Evolutionary conservation across 2,888 invertebrate genomes (phyloP).

Genomic region (Orthosia incerta): DNA sequence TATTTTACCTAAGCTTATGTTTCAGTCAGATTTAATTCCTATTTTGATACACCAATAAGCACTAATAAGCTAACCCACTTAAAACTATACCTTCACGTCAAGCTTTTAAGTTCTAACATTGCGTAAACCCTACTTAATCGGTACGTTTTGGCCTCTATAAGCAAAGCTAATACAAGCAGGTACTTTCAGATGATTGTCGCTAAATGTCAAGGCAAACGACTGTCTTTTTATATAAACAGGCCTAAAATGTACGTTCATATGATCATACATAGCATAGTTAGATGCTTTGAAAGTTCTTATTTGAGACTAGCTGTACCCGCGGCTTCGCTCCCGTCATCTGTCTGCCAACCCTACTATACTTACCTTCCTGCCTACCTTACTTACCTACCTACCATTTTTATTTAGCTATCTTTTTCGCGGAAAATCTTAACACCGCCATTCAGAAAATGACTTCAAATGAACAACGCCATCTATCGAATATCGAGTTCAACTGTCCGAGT

Average conservation of each 20-base stretch:
- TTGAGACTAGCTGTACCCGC: too few species aligned
- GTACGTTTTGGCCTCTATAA: constrained; percentile 13
- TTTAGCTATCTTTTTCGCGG: too few species aligned
- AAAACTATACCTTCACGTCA: neutral
- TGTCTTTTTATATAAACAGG: constrained; percentile 9
- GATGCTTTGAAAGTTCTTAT: neutral
- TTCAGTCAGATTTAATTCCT: neutral
- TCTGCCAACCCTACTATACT: too few species aligned
- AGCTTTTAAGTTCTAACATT: neutral
- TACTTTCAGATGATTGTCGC: constrained; percentile 28
- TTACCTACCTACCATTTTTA: too few species aligned
- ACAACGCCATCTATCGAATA: too few species aligned
- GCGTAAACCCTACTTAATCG: neutral
- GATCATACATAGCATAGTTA: neutral
- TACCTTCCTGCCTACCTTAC: too few species aligned
- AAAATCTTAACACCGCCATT: too few species aligned
- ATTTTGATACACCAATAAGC: too few species aligned
- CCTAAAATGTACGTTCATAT: neutral
- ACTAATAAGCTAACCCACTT: neutral
- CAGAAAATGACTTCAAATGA: too few species aligned
- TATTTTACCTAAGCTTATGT: neutral
- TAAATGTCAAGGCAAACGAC: constrained; percentile 48
- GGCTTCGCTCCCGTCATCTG: too few species aligned
- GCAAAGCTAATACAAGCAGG: constrained; percentile 13
- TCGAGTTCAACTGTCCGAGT: too few species aligned